phyloP scores from a whole-genome alignment of 2,888 invertebrate genomes.

The Fragum sueziense region DNA sequence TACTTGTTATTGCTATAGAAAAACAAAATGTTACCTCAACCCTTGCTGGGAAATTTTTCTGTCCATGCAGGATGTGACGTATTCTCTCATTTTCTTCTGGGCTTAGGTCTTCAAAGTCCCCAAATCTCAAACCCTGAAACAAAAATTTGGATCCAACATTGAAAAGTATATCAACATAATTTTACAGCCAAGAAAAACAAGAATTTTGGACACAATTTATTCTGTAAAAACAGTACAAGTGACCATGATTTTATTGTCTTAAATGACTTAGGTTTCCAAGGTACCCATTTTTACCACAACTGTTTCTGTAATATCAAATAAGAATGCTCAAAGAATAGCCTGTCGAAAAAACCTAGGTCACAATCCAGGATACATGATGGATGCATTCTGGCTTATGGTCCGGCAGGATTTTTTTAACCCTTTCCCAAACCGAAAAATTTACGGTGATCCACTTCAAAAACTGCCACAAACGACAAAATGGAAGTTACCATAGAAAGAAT shows the following conservation, averaged over 20 bases:
- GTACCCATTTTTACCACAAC: not conserved
- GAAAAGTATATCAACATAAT: not conserved
- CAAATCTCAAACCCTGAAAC: constrained; percentile 67
- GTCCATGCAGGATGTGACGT: constrained; percentile 65
- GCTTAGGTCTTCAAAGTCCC: constrained; percentile 68
- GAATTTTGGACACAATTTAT: not conserved
- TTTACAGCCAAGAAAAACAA: not conserved
- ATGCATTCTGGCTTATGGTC: not conserved
- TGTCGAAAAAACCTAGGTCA: too few relatives aligned
- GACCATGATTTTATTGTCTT: not conserved
- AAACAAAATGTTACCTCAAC: constrained; percentile 42
- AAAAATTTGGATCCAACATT: not conserved
- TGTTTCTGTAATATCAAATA: not conserved
- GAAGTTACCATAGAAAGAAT: too few relatives aligned
- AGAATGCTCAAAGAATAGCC: not conserved
- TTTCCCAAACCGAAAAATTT: not conserved
- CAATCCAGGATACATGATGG: not conserved
- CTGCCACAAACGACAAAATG: too few relatives aligned
- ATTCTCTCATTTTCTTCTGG: constrained; percentile 65
- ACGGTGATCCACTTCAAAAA: too few relatives aligned
- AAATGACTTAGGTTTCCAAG: not conserved
- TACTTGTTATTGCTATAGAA: not conserved
- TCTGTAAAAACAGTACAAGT: not conserved
- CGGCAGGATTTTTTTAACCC: not conserved
- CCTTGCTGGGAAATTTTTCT: constrained; percentile 32